Percentiles rank a stretch among this genome's conserved stretches.
Conservation (phyloP, 2,113 vertebrate species). For the cattle (Bos taurus) region DNA sequence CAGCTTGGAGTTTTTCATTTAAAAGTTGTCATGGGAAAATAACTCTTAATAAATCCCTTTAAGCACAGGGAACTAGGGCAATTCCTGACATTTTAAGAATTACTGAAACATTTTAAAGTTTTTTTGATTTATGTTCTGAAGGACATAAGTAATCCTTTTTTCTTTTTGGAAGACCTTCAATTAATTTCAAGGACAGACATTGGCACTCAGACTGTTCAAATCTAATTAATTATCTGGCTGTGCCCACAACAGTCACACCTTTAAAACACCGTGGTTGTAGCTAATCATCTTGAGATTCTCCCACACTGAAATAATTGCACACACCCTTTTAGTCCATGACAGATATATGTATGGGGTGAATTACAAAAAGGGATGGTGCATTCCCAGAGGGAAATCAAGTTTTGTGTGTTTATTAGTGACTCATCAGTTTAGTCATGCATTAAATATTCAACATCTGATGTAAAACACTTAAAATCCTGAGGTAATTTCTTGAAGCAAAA, state of each 20-base stretch:
- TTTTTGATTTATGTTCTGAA: slow-evolving; percentile 53
- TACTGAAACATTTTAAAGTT: slow-evolving; percentile 55
- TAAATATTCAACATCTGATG: slow-evolving; percentile 43
- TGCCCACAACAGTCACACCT: slow-evolving; percentile 58
- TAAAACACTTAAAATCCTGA: slow-evolving; percentile 32
- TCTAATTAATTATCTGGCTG: slow-evolving; percentile 61
- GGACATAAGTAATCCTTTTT: slow-evolving; percentile 27
- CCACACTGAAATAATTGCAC: slow-evolving; percentile 55
- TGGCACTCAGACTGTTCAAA: slow-evolving; percentile 21
- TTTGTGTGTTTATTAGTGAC: slow-evolving; percentile 61
- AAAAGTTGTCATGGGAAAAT: slow-evolving; percentile 63
- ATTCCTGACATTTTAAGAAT: slow-evolving; percentile 67
- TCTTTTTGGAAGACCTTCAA: slow-evolving; percentile 19
- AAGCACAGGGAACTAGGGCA: slow-evolving; percentile 43
- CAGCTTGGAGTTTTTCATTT: slow-evolving; percentile 34
- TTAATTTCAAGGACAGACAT: slow-evolving; percentile 53
- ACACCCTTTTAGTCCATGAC: slow-evolving; percentile 46
- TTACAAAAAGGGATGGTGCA: slow-evolving; percentile 29
- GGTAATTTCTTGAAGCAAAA: slow-evolving; percentile 19
- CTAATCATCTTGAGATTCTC: slow-evolving; percentile 59
- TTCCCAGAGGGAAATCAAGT: slow-evolving; percentile 55
- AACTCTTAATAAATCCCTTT: slow-evolving; percentile 63
- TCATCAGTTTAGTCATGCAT: slow-evolving; percentile 41
- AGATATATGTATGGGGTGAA: slow-evolving; percentile 10
- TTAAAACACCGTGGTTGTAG: slow-evolving; percentile 55